Evolutionary conservation across 2,888 invertebrate species (phyloP), one percentile per base, ranked within the genome.

Genomic region (Pyrrhosoma nymphula): DNA sequence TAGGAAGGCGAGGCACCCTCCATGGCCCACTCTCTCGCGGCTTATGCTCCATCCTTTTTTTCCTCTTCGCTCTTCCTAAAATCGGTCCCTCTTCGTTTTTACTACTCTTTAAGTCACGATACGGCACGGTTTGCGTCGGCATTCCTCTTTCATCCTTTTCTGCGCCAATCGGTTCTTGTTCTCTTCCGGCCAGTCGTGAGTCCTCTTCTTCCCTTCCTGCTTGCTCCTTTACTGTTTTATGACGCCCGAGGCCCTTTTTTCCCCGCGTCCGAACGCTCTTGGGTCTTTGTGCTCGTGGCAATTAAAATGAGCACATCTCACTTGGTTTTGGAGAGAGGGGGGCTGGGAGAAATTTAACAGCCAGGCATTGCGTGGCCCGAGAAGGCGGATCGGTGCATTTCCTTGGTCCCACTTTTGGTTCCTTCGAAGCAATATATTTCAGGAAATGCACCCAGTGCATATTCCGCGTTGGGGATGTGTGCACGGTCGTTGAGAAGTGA

Each of bases 181-280:
- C 89, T 89, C 89, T 55, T 89, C 55, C 89, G 82, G 82, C 82
- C 89, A 10, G 47, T 4, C 18, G 26, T 20, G 26, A 3, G 26
- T 14, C 18, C 88, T 39, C 82, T 82, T 47, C 88, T 89, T 47
- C 89, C 89, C 60, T 60, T 60, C 60, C 60, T 60, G 60, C 18
- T 60, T 89, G 47, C 89, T 55, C 89, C 89, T 55, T 55, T 82
- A 82, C 89, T 89, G 26, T 30, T 89, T 89, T 55, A 47, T 55
- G 47, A 23, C 55, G 26, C 55, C 55, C 39, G 35, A 6, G 30
- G 35, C 47, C 55, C 88, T 39, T 88, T 47, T 89, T 89, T 89
- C 89, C n/a, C 47, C 89, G 82, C 82, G 16, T 89, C 89, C 23
- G 47, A 35, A 39, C 39, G 39, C 89, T 55, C 89, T 89, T 10